Evolutionary conservation across 2,888 invertebrate genomes (phyloP).

Genomic region (Stenodera caucasica): DNA sequence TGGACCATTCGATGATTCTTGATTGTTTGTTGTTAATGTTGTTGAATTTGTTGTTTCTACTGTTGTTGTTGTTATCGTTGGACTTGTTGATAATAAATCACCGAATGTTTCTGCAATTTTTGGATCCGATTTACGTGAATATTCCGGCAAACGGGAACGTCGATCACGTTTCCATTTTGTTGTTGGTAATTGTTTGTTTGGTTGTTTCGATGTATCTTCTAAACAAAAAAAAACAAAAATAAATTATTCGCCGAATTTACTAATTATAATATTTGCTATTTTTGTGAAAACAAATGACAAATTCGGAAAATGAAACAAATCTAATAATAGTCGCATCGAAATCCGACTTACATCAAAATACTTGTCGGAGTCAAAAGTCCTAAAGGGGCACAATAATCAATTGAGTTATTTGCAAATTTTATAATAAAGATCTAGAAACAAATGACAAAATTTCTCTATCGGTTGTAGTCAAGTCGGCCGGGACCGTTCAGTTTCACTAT

Average conservation of each 20-base stretch:
- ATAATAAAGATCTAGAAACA: no score
- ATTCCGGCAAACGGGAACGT: slow-evolving; percentile 57
- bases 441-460: no score
- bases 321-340: no score
- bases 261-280: no score
- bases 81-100: slow-evolving; percentile 37
- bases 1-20: slow-evolving; percentile 58
- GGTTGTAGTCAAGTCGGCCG: no score
- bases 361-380: no score
- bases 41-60: slow-evolving; percentile 33
- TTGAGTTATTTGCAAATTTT: no score
- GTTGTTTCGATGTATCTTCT: slow-evolving; percentile 38
- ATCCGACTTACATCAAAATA: no score
- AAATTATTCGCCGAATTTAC: background rate
- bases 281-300: no score
- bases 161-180: slow-evolving; percentile 75
- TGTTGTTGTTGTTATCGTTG: slow-evolving; percentile 32
- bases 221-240: slow-evolving; percentile 20
- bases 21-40: slow-evolving; percentile 8
- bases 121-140: slow-evolving; percentile 53
- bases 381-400: no score
- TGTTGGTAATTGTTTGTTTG: slow-evolving; percentile 62
- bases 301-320: no score
- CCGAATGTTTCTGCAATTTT: slow-evolving; percentile 50
- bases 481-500: no score